Evolutionary conservation across 2,888 invertebrate species (phyloP), one percentile per base, ranked within the genome.

Genomic region (Hypomecis atomaria): DNA sequence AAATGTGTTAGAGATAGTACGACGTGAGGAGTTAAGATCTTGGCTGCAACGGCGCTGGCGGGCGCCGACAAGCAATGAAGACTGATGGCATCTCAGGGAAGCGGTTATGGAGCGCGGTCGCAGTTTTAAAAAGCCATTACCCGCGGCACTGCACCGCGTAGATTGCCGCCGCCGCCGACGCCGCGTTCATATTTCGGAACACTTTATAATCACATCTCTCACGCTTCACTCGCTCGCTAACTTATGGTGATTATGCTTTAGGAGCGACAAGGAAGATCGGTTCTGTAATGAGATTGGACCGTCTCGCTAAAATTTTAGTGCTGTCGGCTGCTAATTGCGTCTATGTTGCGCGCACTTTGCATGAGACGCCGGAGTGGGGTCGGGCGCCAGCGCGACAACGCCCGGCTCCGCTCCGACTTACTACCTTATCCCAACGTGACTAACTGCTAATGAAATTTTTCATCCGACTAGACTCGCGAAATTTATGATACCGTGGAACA

Each of bases 41-140:
- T 78, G 76, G 75, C 65, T 71, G 76, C 73, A 77, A 75, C 75
- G 82, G 86, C 86, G 86, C 73, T 81, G 82, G 84, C 85, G 85
- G 85, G 89, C 86, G 93, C 85, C 90, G 93, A 93, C 93, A 93
- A 90, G 90, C 93, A 93, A 93, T 93, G 92, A 90, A 91, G 92
- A 92, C 88, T 91, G 91, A 92, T 91, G 90, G 89, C 90, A 88
- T 90, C 89, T 89, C 88, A 87, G 86, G 83, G 83, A 89, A 92
- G 90, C 89, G 87, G 90, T 89, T 90, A 90, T 88, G 91, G 92
- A 92, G 90, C 93, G 89, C 89, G 90, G 91, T 92, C 93, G 93
- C 89, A 92, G 91, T 90, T 92, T 92, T 91, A 92, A 92, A 92
- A 92, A 90, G 90, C 92, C 90, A 92, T 92, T 92, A 92, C 89